Conservation (phyloP, 2,113 vertebrate genomes). For the Felis chaus region DNA sequence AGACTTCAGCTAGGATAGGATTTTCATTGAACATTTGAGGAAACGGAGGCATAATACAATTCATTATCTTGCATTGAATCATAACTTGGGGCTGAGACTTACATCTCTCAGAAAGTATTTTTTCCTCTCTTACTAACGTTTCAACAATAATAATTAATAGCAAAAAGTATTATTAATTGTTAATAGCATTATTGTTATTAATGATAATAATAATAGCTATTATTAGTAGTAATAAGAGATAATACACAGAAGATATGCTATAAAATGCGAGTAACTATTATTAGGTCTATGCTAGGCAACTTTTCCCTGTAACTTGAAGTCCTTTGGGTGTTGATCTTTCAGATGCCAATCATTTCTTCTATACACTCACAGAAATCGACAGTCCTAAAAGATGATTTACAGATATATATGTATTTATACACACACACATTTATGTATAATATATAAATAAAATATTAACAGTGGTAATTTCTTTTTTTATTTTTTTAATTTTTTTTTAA, state of each 20-base stretch:
- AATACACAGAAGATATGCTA: background rate
- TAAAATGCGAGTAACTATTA: background rate
- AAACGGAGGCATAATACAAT: conserved; percentile 26
- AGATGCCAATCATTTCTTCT: conserved; percentile 37
- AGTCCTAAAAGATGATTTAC: conserved; percentile 20
- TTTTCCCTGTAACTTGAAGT: background rate
- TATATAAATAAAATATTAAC: conserved; percentile 14
- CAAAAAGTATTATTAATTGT: background rate
- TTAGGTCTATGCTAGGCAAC: background rate
- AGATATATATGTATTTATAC: background rate
- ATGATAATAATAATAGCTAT: background rate
- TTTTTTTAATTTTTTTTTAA: no score
- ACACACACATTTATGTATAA: background rate
- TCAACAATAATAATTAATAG: background rate
- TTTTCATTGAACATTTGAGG: background rate
- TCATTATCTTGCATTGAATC: background rate
- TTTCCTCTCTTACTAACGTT: conserved; percentile 10
- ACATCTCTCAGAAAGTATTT: background rate
- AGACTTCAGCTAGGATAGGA: background rate
- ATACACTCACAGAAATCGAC: background rate
- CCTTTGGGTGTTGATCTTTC: background rate
- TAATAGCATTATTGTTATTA: background rate
- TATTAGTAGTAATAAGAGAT: background rate
- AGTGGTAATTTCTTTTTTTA: background rate
- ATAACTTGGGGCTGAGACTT: background rate